Base-by-base conservation (phyloP, 2,797 vertebrate genomes). In the Lagodon rhomboides region DNA sequence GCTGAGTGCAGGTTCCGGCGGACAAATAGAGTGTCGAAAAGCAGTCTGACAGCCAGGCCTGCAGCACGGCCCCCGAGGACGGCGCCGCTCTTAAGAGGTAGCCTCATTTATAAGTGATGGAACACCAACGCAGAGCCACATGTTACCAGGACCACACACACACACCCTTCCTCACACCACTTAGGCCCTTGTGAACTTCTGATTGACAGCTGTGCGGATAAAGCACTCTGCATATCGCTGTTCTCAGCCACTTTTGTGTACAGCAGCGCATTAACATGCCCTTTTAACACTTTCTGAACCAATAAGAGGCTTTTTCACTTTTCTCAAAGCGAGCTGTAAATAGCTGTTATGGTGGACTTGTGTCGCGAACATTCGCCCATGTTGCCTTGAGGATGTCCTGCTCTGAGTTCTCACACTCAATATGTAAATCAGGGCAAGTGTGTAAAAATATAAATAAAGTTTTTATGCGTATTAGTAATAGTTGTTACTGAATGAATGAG, bases 41-140 rank as follows among this genome's bases (percentile, higher is more conserved):
- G 75, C 54, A 71, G 56, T 43, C 43, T 53, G 68, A 67, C 74
- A 85, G 64, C 34, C 23, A 34, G 65, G 46, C 58, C 68, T 25
- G 60, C 65, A 20, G 49, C 56, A 12, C 54, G 3, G n/a, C 80
- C 78, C 85, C 77, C 41, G 9, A 70, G 89, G 87, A 84, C 85
- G 34, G 1, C 10, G 2, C 25, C 63, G 38, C 90, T 83, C 88
- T 86, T 83, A 88, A 82, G 85, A 87, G 79, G 80, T 68, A 84
- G 85, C 80, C 77, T 90, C 90, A 92, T 93, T 70, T 71, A 93
- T 93, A 91, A 93, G 75, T 92, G 75, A 92, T 93, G 85, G 46
- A 70, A 87, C 87, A 83, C 71, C 85, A 80, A 77, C 54, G 54
- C 89, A 72, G 30, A 60, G 38, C 64, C 86, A 87, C 78, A 84